These are phyloP conservation scores for Tigriopus japonicus DNA, from an alignment of 1,140 invertebrate genomes.

Conservation along the genomic window DNA sequence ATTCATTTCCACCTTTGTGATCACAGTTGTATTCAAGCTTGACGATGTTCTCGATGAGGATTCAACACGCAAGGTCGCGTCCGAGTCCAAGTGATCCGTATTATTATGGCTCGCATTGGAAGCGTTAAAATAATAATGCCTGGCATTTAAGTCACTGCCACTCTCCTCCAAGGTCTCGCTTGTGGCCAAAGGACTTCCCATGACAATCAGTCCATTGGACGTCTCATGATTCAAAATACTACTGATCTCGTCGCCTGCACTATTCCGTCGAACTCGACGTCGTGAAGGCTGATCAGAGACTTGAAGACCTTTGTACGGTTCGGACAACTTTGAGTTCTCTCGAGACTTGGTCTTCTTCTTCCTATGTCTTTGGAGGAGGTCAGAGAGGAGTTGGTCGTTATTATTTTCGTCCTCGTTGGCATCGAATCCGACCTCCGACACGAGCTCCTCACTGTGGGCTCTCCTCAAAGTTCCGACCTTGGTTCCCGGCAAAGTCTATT, in stretches of 20 bases:
- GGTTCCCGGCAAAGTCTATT: not conserved
- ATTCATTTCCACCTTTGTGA: not conserved
- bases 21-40: not conserved
- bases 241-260: not conserved
- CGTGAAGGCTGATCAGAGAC: constrained; percentile 1
- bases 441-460: constrained; percentile 9
- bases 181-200: too few species aligned
- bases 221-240: not conserved
- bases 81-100: too few species aligned
- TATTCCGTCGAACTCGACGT: not conserved
- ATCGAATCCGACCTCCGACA: constrained; percentile 4
- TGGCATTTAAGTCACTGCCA: not conserved
- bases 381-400: not conserved
- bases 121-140: not conserved
- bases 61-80: not conserved
- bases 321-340: not conserved
- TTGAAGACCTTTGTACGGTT: constrained; percentile 6
- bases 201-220: not conserved
- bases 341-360: too few species aligned
- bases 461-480: not conserved
- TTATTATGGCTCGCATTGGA: not conserved
- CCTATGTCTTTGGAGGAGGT: not conserved
- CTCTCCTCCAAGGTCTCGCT: not conserved
- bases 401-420: not conserved
- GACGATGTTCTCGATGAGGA: not conserved